Evolutionary conservation across 23 tunicate species (phyloP), one percentile per base, ranked within the genome.

Genomic region (Ciona savignyi): DNA sequence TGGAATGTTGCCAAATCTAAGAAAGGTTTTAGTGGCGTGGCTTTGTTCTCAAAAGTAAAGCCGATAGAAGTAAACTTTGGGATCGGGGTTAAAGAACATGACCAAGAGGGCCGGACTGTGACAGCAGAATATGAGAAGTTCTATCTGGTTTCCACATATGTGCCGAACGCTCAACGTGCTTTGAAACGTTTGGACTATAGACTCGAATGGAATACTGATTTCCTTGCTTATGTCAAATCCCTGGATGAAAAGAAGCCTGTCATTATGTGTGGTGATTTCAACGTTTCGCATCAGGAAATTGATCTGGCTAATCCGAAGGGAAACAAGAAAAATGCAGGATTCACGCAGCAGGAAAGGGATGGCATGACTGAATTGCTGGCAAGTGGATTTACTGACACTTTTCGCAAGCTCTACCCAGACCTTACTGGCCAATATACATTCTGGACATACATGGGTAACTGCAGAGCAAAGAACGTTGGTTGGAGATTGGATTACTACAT

Each of bases 401-500:
- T 51, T 32, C 87, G 99, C 0, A 35, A 84, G 27, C 70, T 95
- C 21, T 95, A 95, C 66, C 99, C 99, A 3, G 96, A 95, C 4
- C n/a, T 34, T 32, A 77, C 75, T 3, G 83, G 71, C 4, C 78
- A 79, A 35, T 95, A 95, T 68, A 83, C 99, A 23, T 95, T 88
- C 70, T 95, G 99, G 99, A 88, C 82, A 0, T 85, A 95, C 78
- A 88, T 95, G 96, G 88, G 93, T 11, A 81, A 81, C 62, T 86
- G 96, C 29, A 76, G 99, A 30, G 96, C 88, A 4, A 89, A 78
- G 72, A 95, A 95, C 67, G 93, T 95, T 32, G 99, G 99, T 9
- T 95, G 99, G 99, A 61, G 99, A 30, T 63, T 95, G 80, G 99
- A 95, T 84, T 95, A 95, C 64, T 95, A 83, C 65, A 76, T 95